These are phyloP conservation scores for Xylocampa areola DNA, from an alignment of 2,888 invertebrate species.

Conservation along the genomic window DNA sequence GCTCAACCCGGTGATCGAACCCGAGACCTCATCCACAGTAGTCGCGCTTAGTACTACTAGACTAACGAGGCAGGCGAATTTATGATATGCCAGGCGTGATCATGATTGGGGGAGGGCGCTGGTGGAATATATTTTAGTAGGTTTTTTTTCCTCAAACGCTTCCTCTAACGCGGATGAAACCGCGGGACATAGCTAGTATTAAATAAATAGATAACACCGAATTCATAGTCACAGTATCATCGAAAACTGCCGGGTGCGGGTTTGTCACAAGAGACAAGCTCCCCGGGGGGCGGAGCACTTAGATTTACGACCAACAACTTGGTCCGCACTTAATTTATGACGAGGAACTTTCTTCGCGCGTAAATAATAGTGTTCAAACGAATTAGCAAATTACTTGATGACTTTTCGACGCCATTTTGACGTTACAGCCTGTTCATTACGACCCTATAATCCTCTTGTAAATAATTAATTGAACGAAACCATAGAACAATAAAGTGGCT, in stretches of 20 bases:
- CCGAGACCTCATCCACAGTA: too few relatives aligned
- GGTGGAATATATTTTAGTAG: too few relatives aligned
- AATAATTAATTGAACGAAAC: constrained; percentile 11
- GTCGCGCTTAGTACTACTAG: too few relatives aligned
- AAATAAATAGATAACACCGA: constrained; percentile 12
- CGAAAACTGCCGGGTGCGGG: constrained; percentile 61
- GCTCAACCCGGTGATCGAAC: too few relatives aligned
- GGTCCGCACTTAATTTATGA: constrained; percentile 73
- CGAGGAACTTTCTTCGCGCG: constrained; percentile 71
- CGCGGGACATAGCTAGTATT: too few relatives aligned
- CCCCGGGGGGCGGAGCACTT: constrained; percentile 55
- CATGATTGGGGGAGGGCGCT: too few relatives aligned
- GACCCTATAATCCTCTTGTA: constrained; percentile 25
- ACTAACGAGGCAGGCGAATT: too few relatives aligned
- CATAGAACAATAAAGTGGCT: not conserved
- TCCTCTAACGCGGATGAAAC: too few relatives aligned
- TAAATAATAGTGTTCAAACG: constrained; percentile 69
- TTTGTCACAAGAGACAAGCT: constrained; percentile 66
- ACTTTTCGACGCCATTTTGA: constrained; percentile 37
- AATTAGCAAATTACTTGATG: constrained; percentile 63
- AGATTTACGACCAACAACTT: constrained; percentile 72
- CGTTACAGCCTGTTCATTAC: constrained; percentile 25
- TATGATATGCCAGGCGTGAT: too few relatives aligned
- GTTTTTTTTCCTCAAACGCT: too few relatives aligned
- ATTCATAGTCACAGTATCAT: constrained; percentile 57